These are phyloP conservation scores for Terrapene triunguis DNA, from an alignment of 2,113 vertebrate species.

Conservation along the genomic window DNA sequence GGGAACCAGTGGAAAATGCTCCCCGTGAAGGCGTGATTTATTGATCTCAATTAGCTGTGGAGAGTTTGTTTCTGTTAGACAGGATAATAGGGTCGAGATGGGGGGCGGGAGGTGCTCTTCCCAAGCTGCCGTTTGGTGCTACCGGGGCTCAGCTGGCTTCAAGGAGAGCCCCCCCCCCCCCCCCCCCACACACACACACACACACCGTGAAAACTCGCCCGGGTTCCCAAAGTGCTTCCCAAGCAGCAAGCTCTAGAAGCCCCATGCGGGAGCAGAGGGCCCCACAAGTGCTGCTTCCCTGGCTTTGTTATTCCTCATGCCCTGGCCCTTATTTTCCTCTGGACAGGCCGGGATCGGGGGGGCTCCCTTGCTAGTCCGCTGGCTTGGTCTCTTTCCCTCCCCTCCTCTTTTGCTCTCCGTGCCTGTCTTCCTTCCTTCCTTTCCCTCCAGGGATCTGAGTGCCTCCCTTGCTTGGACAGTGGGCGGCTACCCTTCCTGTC, in stretches of 20 bases:
- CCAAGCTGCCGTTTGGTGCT: background rate
- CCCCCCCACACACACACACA: too few relatives aligned
- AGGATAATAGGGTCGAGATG: constrained; percentile 36
- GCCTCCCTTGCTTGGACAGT: background rate
- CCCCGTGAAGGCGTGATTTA: constrained; percentile 65
- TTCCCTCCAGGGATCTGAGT: background rate
- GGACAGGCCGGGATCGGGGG: background rate
- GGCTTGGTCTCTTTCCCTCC: too few relatives aligned
- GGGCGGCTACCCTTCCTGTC: background rate
- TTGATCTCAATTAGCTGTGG: constrained; percentile 73
- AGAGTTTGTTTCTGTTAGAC: constrained; percentile 76
- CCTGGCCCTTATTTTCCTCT: background rate
- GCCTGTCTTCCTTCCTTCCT: background rate
- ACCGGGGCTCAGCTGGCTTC: background rate
- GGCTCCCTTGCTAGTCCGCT: background rate
- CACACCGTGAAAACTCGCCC: background rate
- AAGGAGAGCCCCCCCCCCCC: background rate
- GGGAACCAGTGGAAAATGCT: constrained; percentile 12
- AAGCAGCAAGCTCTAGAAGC: background rate
- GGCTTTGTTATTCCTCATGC: too few relatives aligned
- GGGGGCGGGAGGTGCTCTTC: background rate
- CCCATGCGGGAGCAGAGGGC: background rate
- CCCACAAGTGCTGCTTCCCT: background rate
- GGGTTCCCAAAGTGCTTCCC: background rate
- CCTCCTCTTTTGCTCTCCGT: background rate